phyloP scores from a whole-genome alignment of 2,797 vertebrate species.

The Cephalopachus bancanus region DNA sequence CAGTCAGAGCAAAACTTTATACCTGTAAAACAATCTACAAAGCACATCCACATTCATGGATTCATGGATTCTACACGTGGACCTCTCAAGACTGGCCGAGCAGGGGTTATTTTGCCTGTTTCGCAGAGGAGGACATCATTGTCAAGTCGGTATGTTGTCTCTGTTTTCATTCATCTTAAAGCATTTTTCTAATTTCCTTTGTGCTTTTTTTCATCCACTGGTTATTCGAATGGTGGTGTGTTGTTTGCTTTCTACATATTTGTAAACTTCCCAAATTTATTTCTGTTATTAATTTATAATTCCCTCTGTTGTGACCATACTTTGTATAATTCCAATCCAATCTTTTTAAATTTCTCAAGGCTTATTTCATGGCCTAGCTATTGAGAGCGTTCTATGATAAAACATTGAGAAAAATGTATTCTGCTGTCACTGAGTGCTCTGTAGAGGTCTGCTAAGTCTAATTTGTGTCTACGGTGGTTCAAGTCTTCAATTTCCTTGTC shows the following conservation, averaged over 20 bases:
- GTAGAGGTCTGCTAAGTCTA: neutral
- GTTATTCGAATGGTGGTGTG: neutral
- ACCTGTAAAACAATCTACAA: neutral
- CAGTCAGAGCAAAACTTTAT: neutral
- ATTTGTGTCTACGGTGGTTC: neutral
- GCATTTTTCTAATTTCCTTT: neutral
- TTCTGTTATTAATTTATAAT: constrained; percentile 1
- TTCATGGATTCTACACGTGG: neutral
- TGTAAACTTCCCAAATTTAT: neutral
- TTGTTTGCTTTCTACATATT: neutral
- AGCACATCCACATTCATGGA: neutral
- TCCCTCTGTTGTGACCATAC: neutral
- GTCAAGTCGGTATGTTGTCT: neutral
- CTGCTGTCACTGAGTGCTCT: too few species aligned
- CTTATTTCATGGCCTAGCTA: neutral
- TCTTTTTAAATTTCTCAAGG: neutral
- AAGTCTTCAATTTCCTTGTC: neutral
- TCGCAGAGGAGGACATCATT: neutral
- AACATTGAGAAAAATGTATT: neutral
- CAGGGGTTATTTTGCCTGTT: too few species aligned
- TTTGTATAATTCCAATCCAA: neutral
- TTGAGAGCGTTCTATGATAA: neutral
- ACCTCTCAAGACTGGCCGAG: neutral
- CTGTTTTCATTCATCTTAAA: neutral
- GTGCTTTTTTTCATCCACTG: neutral